A percentile compares a stretch with the other conserved stretches of the same genome.
Evolutionary conservation across 2,797 vertebrate genomes (phyloP).

Genomic region (Pempheris klunzingeri): DNA sequence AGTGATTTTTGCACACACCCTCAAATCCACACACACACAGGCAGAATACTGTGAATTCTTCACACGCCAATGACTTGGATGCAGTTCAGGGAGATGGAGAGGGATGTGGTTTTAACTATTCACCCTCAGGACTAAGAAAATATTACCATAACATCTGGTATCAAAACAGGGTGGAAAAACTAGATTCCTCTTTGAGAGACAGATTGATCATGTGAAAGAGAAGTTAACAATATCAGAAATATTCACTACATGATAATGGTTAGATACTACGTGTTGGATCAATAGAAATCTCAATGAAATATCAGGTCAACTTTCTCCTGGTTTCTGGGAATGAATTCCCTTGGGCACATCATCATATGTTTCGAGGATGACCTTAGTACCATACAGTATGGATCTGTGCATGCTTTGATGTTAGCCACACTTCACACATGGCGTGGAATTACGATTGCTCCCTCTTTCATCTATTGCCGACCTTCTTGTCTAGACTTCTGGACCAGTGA

Average conservation of each 20-base stretch:
- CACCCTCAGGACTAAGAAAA: conserved; percentile 51
- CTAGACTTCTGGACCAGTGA: conserved; percentile 50
- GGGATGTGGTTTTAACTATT: conserved; percentile 62
- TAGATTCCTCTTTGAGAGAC: conserved; percentile 17
- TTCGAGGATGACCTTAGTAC: conserved; percentile 39
- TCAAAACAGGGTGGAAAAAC: conserved; percentile 56
- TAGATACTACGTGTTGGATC: conserved; percentile 41
- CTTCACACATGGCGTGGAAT: conserved; percentile 33
- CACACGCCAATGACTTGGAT: conserved; percentile 59
- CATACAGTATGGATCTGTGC: conserved; percentile 26
- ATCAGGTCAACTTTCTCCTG: conserved; percentile 53
- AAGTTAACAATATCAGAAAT: conserved; percentile 24
- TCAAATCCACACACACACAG: conserved; percentile 27
- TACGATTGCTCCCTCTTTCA: conserved; percentile 50
- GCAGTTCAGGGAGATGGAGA: conserved; percentile 52
- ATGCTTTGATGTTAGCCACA: conserved; percentile 66
- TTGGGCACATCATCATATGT: conserved; percentile 43
- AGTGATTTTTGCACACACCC: conserved; percentile 45
- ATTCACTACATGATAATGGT: no score
- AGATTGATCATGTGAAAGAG: conserved; percentile 6
- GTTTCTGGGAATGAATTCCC: conserved; percentile 62
- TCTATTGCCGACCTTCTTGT: conserved; percentile 47
- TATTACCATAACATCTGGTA: conserved; percentile 73
- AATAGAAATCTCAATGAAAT: conserved; percentile 57
- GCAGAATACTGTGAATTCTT: conserved; percentile 65